Evolutionary conservation across 2,888 invertebrate genomes (phyloP).

Genomic region (Drosophila quasianomalipes): DNA sequence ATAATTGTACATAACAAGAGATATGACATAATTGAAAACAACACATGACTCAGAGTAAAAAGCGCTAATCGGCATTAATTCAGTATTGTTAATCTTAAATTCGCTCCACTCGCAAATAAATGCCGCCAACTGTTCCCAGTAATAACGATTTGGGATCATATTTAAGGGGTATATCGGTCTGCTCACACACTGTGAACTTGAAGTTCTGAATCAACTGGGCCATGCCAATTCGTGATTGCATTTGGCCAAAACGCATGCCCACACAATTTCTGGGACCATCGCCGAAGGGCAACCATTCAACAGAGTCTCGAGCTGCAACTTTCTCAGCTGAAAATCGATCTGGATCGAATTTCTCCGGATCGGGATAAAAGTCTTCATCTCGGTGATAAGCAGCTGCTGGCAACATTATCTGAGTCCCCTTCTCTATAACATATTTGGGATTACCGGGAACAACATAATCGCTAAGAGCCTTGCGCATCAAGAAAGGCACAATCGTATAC

Average conservation of each 20-base stretch:
- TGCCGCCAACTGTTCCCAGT: conserved; percentile 57
- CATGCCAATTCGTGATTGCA: conserved; percentile 80
- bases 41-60: too few relatives aligned
- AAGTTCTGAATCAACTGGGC: conserved; percentile 74
- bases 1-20: too few relatives aligned
- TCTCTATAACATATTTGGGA: conserved; percentile 86
- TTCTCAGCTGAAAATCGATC: conserved; percentile 87
- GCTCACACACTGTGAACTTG: conserved; percentile 64
- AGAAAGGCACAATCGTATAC: conserved; percentile 86
- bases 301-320: conserved; percentile 86
- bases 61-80: too few relatives aligned
- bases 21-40: too few relatives aligned
- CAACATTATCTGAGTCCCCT: conserved; percentile 72
- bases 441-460: conserved; percentile 86
- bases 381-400: conserved; percentile 86
- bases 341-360: conserved; percentile 88
- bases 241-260: conserved; percentile 83
- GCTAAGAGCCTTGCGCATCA: conserved; percentile 86
- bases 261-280: conserved; percentile 84
- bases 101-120: conserved; percentile 27
- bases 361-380: conserved; percentile 86
- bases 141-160: conserved; percentile 55
- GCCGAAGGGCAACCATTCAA: conserved; percentile 83
- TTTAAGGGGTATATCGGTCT: conserved; percentile 69
- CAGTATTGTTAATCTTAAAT: conserved; percentile 12